Evolutionary conservation across 2,113 vertebrate genomes (phyloP), one percentile per base, ranked within the genome.

Genomic region (Echinops telfairi): DNA sequence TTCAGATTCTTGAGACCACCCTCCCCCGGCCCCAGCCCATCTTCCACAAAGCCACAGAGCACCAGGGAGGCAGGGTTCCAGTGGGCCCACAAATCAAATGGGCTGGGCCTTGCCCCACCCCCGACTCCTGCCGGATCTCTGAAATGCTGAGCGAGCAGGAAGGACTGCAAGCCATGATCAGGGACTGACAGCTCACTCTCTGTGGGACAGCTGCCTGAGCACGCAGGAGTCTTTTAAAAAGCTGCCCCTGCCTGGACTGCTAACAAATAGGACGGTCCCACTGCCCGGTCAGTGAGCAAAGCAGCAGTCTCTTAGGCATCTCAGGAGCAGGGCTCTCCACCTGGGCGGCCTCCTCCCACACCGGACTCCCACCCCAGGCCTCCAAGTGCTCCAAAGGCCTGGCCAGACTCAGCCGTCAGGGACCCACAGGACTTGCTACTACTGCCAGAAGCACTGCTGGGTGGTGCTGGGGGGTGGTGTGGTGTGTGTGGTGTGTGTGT

Each of bases 1-100:
- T 20, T 23, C 60, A 62, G 7, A 11, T 10, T 5, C 2, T 0
- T 0, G 4, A 53, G 8, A 10, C 58, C 0, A 10, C 23, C 31
- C 20, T 40, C 3, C 20, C 43, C 62, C 17, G 8, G 4, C 60
- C 6, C 40, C 14, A 0, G 31, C 25, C 43, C 0, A n/a, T 3
- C n/a, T 27, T n/a, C 9, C 6, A 31, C 47, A 4, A 0, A 14
- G 17, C 9, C 1, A 3, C 0, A 4, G 0, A 2, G 43, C 4
- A 64, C 38, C 76, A 19, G 38, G 10, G 19, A 86, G 36, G 38
- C 4, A 4, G 8, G n/a, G 75, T 62, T 60, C 31, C 2, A 10
- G 43, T 1, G 40, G 31, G 19, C 53, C 47, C 19, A 16, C 33
- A n/a, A 23, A 40, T 66, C 19, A 47, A 14, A 58, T 11, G 0